Evolutionary conservation across 1,140 invertebrate genomes (phyloP).

Genomic region (Drosophila baimaii): DNA sequence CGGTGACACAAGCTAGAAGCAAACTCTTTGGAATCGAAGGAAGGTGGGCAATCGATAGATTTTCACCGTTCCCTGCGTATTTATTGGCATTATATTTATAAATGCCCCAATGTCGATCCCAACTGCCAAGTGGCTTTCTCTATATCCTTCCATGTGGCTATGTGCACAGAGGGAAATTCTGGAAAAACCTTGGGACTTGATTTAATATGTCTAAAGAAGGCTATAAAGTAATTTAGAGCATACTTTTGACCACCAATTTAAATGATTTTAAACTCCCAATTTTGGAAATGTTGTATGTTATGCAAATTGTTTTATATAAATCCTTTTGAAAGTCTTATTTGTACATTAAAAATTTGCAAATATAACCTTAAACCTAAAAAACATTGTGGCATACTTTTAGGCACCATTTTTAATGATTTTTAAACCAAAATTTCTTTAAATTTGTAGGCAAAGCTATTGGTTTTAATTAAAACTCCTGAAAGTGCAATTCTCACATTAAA

Average conservation of each 20-base stretch:
- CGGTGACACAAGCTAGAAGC: slow-evolving; percentile 52
- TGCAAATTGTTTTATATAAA: too few relatives aligned
- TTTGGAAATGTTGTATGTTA: too few relatives aligned
- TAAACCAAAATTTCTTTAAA: not conserved
- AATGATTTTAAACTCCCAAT: not conserved
- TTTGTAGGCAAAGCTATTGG: too few relatives aligned
- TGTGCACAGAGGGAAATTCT: slow-evolving; percentile 5
- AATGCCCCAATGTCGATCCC: slow-evolving; percentile 42
- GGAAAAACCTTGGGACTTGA: too few relatives aligned
- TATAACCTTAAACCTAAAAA: too few relatives aligned
- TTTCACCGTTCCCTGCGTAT: slow-evolving; percentile 55
- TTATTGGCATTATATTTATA: slow-evolving; percentile 73
- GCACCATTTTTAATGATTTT: not conserved
- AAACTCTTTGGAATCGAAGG: slow-evolving; percentile 37
- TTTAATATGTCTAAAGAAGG: not conserved
- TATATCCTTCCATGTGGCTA: slow-evolving; percentile 19
- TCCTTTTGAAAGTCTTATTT: too few relatives aligned
- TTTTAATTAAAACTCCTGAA: too few relatives aligned
- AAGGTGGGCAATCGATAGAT: slow-evolving; percentile 64
- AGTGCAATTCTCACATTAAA: too few relatives aligned
- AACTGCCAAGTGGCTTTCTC: slow-evolving; percentile 55
- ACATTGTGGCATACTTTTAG: not conserved
- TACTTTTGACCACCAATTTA: not conserved
- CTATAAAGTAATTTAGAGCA: not conserved
- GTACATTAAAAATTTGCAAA: too few relatives aligned